A percentile compares a stretch with the other conserved stretches of the same genome.
These are phyloP conservation scores for Stenodera caucasica DNA, from an alignment of 2,888 invertebrate genomes.

Conservation along the genomic window DNA sequence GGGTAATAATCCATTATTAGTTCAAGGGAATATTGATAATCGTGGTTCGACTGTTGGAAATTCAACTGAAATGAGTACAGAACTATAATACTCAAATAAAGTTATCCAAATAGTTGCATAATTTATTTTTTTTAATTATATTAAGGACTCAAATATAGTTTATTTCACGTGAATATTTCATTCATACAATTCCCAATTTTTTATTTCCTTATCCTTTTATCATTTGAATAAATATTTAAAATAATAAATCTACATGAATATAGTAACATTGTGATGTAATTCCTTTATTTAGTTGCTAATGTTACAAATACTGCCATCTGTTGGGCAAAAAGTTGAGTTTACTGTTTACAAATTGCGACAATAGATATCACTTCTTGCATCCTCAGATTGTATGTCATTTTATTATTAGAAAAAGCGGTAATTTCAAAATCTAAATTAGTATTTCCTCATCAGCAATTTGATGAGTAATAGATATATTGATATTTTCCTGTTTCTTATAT, in stretches of 20 bases:
- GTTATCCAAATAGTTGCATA: slow-evolving; percentile 22
- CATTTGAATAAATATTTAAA: no score
- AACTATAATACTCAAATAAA: slow-evolving; percentile 20
- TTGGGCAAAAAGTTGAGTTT: no score
- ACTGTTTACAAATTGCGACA: no score
- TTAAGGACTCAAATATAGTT: not conserved
- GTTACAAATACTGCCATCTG: no score
- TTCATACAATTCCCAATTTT: not conserved
- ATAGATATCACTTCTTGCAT: no score
- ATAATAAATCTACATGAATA: no score
- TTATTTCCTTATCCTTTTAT: not conserved
- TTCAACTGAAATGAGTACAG: slow-evolving; percentile 26
- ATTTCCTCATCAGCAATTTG: no score
- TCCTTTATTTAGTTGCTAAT: not conserved
- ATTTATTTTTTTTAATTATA: slow-evolving; percentile 12
- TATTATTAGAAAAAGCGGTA: no score
- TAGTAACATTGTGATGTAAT: not conserved
- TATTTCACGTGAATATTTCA: not conserved
- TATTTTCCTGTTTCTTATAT: no score
- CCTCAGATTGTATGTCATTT: no score
- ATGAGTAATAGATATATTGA: no score
- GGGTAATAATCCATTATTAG: not conserved
- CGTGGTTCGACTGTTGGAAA: not conserved
- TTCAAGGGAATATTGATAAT: not conserved
- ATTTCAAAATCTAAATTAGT: no score